Evolutionary conservation across 2,113 vertebrate species (phyloP), one percentile per base, ranked within the genome.

Genomic region (Amphiprion ocellaris): DNA sequence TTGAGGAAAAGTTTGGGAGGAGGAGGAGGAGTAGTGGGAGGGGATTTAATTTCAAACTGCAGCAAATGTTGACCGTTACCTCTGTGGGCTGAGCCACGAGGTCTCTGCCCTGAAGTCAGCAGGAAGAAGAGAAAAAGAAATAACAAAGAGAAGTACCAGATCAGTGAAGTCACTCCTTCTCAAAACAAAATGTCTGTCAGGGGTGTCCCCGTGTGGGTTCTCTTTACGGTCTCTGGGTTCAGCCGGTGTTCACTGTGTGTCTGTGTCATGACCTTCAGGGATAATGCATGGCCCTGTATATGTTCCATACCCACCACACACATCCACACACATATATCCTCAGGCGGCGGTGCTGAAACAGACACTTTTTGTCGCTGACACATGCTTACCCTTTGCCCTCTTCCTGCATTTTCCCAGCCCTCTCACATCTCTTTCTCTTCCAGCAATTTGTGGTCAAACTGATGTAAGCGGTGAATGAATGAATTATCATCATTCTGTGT

Each of bases 31-130:
- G 15, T 2, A 71, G 76, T 52, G 77, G 82, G 86, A 69, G 83
- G 85, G 23, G 85, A 71, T 67, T 71, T 62, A 0, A 63, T 84
- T 90, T 91, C 63, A 90, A 91, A 90, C 74, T 70, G 74, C 78
- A 83, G 74, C 68, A 77, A 53, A 66, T 63, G 49, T 64, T 77
- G 76, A 87, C 84, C 64, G 61, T 90, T 91, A 82, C 64, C 41
- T 74, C 77, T 73, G 16, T 33, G 74, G 54, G 59, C 59, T 65
- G 64, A 60, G 66, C 72, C 37, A 61, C 6, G 12, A 73, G 23
- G 46, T 61, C 41, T 59, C 17, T 19, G 21, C 52, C 64, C 56
- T 37, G 2, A n/a, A 81, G 28, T 39, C 72, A 68, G 62, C 46
- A 55, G 61, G 61, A 63, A 70, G 64, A 59, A 68, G 15, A 10